Base-by-base conservation (phyloP, 1,140 invertebrate species). In the Chionoecetes opilio region DNA sequence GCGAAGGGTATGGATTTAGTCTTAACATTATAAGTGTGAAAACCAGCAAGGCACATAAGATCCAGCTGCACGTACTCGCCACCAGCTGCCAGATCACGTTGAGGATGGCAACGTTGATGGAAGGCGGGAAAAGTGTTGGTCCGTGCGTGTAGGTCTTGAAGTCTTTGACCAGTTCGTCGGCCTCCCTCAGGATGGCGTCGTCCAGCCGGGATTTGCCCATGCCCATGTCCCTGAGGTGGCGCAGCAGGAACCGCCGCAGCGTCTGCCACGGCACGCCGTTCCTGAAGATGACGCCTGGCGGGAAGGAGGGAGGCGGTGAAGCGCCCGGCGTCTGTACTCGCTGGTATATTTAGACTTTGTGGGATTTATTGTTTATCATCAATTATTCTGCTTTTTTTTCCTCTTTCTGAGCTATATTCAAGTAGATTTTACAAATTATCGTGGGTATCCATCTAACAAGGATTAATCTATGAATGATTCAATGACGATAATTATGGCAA, bases 181-280 rank as follows among this genome's bases (percentile, higher is more conserved):
- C 95, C 88, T 96, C 95, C n/a, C 9, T 34, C 14, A 41, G 63
- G n/a, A 97, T 96, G 35, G 96, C 96, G 17, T 96, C 96, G 92
- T 97, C 97, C 91, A 97, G 96, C n/a, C 85, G 95, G 9, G 96
- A 95, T 86, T 97, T 97, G 26, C 97, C 97, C 53, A 97, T 96
- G 32, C 97, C 97, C 82, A 97, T 94, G 89, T 97, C 96, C 75
- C 96, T 94, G 31, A 97, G 96, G 14, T 96, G 93, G 31, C 96
- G 96, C 29, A 97, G 35, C n/a, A 96, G 95, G 95, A 97, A 97
- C 92, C 96, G 96, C 14, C 97, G 96, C 9, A 97, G 96, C 91
- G 97, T 96, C 38, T 94, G 96, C 97, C 97, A 97, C 26, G 95
- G 92, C 3, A 32, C 34, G n/a, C 94, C 94, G 35, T 37, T 95